A percentile compares a stretch with the other conserved stretches of the same genome.
Evolutionary conservation across 2,797 vertebrate genomes (phyloP).

Genomic region (Clamator glandarius): DNA sequence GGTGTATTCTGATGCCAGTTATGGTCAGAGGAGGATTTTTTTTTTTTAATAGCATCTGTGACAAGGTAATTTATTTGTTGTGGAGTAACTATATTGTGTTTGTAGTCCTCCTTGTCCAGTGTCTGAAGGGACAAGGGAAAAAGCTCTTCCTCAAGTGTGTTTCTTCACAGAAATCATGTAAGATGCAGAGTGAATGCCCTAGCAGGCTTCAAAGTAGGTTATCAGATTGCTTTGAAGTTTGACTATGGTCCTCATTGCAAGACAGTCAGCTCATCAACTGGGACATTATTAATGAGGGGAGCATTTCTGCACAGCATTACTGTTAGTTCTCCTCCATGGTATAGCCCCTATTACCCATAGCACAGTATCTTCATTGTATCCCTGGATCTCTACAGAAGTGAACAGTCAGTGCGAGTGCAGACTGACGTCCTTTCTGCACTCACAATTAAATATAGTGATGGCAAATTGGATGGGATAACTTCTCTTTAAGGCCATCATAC

Average conservation of each 20-base stretch:
- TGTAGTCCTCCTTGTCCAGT: neutral
- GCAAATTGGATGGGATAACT: neutral
- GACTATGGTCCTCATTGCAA: neutral
- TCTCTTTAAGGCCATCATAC: neutral
- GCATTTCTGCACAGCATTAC: neutral
- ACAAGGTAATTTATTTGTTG: neutral
- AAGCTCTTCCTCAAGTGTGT: neutral
- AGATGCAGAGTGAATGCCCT: neutral
- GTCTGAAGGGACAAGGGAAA: neutral
- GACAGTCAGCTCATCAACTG: neutral
- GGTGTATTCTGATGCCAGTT: neutral
- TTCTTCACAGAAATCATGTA: neutral
- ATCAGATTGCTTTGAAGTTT: neutral
- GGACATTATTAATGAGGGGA: neutral
- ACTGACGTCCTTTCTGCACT: neutral
- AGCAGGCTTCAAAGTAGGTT: neutral
- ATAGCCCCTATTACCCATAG: neutral
- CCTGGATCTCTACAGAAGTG: neutral
- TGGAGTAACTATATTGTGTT: neutral
- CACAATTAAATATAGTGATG: neutral
- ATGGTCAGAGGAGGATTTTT: neutral
- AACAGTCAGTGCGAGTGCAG: neutral
- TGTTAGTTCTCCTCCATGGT: neutral
- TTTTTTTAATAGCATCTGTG: neutral
- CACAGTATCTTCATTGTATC: neutral